These are phyloP conservation scores for Boulengeromyrus knoepffleri DNA, from an alignment of 2,113 vertebrate species.

Conservation along the genomic window DNA sequence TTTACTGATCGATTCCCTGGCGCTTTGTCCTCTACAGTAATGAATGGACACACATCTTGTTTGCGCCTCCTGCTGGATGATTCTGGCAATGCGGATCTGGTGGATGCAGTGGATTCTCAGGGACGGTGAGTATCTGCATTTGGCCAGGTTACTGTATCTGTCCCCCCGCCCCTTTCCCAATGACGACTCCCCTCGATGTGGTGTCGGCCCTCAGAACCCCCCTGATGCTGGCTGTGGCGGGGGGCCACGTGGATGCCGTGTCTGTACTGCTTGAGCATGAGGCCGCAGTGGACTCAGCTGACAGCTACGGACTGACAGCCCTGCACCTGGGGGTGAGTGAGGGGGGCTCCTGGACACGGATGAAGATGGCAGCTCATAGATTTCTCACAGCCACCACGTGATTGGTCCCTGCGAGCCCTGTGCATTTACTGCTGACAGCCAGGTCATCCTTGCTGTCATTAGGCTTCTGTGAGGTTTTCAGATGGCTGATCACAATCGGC, in stretches of 20 bases:
- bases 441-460: neutral
- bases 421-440: neutral
- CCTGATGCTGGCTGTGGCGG: conserved; percentile 88
- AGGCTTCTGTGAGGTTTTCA: neutral
- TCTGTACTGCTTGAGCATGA: conserved; percentile 90
- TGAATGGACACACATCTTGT: conserved; percentile 89
- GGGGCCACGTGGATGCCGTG: conserved; percentile 87
- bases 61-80: conserved; percentile 85
- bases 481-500: neutral
- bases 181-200: neutral
- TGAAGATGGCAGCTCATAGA: neutral
- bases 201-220: conserved; percentile 69
- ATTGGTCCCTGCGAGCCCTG: neutral
- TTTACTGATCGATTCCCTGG: neutral
- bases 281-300: conserved; percentile 74
- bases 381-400: neutral
- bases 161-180: neutral
- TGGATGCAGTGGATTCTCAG: conserved; percentile 80
- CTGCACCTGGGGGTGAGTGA: conserved; percentile 83
- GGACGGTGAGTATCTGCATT: conserved; percentile 79
- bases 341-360: neutral
- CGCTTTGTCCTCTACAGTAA: conserved; percentile 56
- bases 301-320: conserved; percentile 81
- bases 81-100: conserved; percentile 67
- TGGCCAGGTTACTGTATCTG: neutral